Evolutionary conservation across 2,888 invertebrate genomes (phyloP), one percentile per base, ranked within the genome.

Genomic region (Lithosia quadra): DNA sequence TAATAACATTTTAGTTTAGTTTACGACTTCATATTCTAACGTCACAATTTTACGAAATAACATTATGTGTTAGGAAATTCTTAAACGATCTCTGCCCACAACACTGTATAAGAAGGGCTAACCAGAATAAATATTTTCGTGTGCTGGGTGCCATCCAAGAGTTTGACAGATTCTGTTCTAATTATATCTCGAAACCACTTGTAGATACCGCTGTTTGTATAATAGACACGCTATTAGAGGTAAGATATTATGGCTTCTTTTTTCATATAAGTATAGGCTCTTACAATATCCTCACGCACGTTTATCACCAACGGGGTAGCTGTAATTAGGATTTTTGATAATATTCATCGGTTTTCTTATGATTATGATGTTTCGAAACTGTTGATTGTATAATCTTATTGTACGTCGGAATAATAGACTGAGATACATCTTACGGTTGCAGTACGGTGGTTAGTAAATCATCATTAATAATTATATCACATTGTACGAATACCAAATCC

Each of bases 61-160:
- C 28, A 49, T 62, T 28, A 28, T 62, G 43, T 21, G 58, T 58
- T 58, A 24, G 7, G 18, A 15, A 55, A 58, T 33, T 58, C 1
- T 55, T 21, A 49, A 34, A 55, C 49, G 62, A 53, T 63, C 13
- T 53, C 24, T 56, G 59, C 36, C 56, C 24, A 58, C 67, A 55
- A 73, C 63, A 63, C 68, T 33, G 68, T 72, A 76, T 74, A 74
- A 75, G 72, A 88, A 88, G 88, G 88, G 86, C 82, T 83, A 56
- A 75, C 78, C 53, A 71, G 72, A 79, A 82, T 82, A 81, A 79
- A 81, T 83, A 80, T 75, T 68, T 77, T 67, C 71, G 76, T 70
- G 74, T 83, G 81, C 85, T 90, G 89, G 89, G 85, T 73, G 84
- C 78, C 74, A 83, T 90, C 89, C 90, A 89, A 90, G 78, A 80